Conservation (phyloP, 2,888 invertebrate species). For the Cheilosia grossa region DNA sequence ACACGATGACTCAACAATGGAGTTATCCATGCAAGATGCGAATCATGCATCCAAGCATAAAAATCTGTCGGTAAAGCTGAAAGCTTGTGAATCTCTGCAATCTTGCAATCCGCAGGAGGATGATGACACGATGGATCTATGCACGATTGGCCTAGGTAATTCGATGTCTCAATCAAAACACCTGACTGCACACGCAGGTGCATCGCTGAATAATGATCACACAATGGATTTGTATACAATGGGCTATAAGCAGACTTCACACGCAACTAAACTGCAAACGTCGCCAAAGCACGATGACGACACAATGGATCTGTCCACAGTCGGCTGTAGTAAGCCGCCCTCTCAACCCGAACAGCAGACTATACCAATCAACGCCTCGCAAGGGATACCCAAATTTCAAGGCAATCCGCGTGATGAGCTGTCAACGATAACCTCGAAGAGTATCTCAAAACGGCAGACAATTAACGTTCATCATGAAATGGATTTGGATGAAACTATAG, state of each 20-base stretch:
- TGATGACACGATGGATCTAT: too few species aligned
- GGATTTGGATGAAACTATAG: neutral
- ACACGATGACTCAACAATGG: neutral
- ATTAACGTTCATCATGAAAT: neutral
- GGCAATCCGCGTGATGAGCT: too few species aligned
- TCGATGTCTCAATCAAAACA: too few species aligned
- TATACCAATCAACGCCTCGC: too few species aligned
- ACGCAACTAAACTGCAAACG: neutral
- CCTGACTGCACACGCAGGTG: too few species aligned
- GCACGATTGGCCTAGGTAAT: too few species aligned
- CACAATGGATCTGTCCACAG: conserved; percentile 11
- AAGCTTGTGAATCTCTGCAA: too few species aligned
- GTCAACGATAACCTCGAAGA: too few species aligned
- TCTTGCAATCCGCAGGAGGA: too few species aligned
- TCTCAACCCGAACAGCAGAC: neutral
- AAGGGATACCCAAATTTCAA: too few species aligned
- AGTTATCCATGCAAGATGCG: neutral
- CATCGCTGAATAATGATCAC: neutral
- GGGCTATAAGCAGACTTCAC: neutral
- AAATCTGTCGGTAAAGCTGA: neutral
- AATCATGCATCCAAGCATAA: neutral
- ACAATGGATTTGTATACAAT: neutral
- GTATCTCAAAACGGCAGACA: conserved; percentile 1
- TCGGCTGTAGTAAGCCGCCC: neutral
- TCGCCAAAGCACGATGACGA: neutral